Conservation (phyloP, 2,113 vertebrate species). For the Ageneiosus marmoratus region DNA sequence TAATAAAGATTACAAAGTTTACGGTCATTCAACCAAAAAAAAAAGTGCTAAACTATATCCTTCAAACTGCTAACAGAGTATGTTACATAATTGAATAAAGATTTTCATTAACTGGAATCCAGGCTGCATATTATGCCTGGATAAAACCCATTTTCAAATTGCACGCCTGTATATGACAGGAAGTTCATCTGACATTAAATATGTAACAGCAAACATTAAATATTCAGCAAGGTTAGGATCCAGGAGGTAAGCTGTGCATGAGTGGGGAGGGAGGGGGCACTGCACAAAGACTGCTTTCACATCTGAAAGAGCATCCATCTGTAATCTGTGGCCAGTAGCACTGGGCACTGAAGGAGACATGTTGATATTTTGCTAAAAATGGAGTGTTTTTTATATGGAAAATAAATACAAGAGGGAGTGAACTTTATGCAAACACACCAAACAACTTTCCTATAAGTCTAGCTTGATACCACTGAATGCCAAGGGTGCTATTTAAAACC, state of each 20-base stretch:
- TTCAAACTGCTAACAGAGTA: too few relatives aligned
- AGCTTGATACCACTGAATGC: background rate
- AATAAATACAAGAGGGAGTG: background rate
- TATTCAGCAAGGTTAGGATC: constrained; percentile 51
- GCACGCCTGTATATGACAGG: constrained; percentile 37
- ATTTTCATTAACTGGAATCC: constrained; percentile 27
- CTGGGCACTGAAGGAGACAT: background rate
- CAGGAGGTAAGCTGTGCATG: constrained; percentile 9
- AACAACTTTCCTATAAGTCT: background rate
- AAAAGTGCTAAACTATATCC: background rate
- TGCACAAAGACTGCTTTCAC: constrained; percentile 38
- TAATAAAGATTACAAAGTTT: background rate
- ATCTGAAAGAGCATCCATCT: constrained; percentile 37
- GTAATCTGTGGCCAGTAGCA: background rate
- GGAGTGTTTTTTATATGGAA: background rate
- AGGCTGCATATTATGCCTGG: background rate
- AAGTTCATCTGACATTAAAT: constrained; percentile 43
- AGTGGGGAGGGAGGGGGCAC: background rate
- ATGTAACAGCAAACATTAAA: constrained; percentile 50
- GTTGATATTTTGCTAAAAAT: constrained; percentile 22
- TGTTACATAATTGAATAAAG: background rate
- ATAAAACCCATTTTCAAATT: constrained; percentile 12
- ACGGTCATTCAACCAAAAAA: background rate
- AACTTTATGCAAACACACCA: background rate
- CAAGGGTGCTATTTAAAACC: background rate